These are phyloP conservation scores for Rhea pennata DNA, from an alignment of 2,113 vertebrate genomes.

Conservation along the genomic window DNA sequence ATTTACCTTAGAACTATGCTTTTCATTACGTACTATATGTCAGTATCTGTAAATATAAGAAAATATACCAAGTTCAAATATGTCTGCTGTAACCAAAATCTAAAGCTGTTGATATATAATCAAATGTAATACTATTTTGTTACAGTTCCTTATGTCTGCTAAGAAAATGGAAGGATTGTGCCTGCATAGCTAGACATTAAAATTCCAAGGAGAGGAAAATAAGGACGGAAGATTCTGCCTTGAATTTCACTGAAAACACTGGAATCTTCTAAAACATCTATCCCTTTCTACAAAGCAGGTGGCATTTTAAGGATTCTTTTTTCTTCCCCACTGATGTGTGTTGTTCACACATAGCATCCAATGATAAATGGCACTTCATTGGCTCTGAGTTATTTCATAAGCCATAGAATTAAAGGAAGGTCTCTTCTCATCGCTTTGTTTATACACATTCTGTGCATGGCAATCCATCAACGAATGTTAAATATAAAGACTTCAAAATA, in stretches of 20 bases:
- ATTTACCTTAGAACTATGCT: neutral
- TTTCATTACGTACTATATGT: neutral
- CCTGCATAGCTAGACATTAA: neutral
- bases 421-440: slow-evolving; percentile 48
- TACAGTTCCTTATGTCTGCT: neutral
- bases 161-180: neutral
- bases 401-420: slow-evolving; percentile 3
- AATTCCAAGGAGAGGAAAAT: neutral
- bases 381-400: neutral
- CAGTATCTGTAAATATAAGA: neutral
- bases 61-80: neutral
- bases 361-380: neutral
- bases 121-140: neutral
- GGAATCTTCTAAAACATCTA: neutral
- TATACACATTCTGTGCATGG: slow-evolving; percentile 28
- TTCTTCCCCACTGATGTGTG: neutral
- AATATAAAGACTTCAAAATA: slow-evolving; percentile 58
- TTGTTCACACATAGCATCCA: neutral
- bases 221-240: neutral
- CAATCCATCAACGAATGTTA: slow-evolving; percentile 49
- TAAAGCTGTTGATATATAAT: neutral
- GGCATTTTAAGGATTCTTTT: neutral
- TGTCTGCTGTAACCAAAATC: neutral
- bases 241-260: neutral
- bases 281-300: neutral